Conservation (phyloP, 2,888 invertebrate genomes). For the Drosophila parthenogenetica region DNA sequence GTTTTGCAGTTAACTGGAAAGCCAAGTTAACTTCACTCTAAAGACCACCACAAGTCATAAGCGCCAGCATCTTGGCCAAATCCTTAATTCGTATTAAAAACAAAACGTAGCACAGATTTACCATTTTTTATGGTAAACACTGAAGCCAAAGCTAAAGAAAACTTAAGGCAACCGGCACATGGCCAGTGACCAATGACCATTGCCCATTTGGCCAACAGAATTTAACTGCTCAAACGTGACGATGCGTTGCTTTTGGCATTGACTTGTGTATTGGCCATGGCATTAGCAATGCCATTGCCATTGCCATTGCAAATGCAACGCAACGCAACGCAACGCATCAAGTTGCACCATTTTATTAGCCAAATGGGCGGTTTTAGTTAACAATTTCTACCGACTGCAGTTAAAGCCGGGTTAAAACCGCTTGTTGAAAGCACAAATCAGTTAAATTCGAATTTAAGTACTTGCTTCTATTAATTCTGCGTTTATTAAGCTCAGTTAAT, state of each 20-base stretch:
- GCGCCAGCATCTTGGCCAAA: slow-evolving; percentile 39
- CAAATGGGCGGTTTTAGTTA: slow-evolving; percentile 37
- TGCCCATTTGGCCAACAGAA: slow-evolving; percentile 60
- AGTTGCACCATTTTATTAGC: slow-evolving; percentile 51
- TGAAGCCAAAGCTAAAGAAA: slow-evolving; percentile 1
- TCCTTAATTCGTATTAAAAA: slow-evolving; percentile 44
- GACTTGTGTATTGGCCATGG: not conserved
- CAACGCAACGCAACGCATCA: slow-evolving; percentile 39
- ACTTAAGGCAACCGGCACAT: slow-evolving; percentile 5
- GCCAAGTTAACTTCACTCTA: not conserved
- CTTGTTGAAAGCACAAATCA: slow-evolving; percentile 26
- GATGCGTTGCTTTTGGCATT: slow-evolving; percentile 47
- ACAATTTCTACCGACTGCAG: not conserved
- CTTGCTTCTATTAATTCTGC: not conserved
- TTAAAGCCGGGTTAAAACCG: slow-evolving; percentile 22
- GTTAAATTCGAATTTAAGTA: not conserved
- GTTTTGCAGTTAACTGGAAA: slow-evolving; percentile 68
- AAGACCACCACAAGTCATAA: slow-evolving; percentile 29
- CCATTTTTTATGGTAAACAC: slow-evolving; percentile 80
- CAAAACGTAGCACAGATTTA: slow-evolving; percentile 73
- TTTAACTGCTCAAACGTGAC: slow-evolving; percentile 76
- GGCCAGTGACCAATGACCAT: slow-evolving; percentile 37
- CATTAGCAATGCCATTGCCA: slow-evolving; percentile 31
- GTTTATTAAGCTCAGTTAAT: not conserved
- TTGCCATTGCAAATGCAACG: slow-evolving; percentile 29